Percentiles rank a stretch among this genome's conserved stretches.
Evolutionary conservation across 2,888 invertebrate genomes (phyloP).

Genomic region (Noctua janthe): DNA sequence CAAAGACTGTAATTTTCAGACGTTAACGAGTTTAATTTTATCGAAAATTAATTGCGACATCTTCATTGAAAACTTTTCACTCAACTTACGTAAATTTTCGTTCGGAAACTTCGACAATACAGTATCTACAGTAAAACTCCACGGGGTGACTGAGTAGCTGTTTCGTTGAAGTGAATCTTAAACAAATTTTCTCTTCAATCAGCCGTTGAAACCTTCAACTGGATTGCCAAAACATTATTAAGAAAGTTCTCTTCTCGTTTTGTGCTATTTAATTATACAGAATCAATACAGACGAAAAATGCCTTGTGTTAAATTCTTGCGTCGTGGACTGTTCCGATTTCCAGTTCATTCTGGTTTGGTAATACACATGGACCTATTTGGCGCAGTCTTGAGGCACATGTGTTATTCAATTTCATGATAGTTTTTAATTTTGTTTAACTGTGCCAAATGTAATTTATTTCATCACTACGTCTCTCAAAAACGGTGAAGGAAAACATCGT

Average conservation of each 20-base stretch:
- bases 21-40: slow-evolving; percentile 90
- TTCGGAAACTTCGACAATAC: slow-evolving; percentile 82
- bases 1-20: slow-evolving; percentile 86
- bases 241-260: slow-evolving; percentile 73
- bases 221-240: slow-evolving; percentile 77
- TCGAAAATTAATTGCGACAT: slow-evolving; percentile 90
- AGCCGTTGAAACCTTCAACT: slow-evolving; percentile 71
- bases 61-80: slow-evolving; percentile 88
- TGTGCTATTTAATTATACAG: slow-evolving; percentile 70
- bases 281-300: slow-evolving; percentile 64
- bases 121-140: slow-evolving; percentile 76
- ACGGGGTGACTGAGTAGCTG: slow-evolving; percentile 76
- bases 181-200: slow-evolving; percentile 79
- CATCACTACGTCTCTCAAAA: too few relatives aligned
- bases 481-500: too few relatives aligned
- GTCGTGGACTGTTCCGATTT: slow-evolving; percentile 1
- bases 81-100: slow-evolving; percentile 86
- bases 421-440: slow-evolving; percentile 3
- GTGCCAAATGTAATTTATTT: slow-evolving; percentile 2
- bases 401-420: neutral
- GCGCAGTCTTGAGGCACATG: neutral
- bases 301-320: slow-evolving; percentile 15
- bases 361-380: neutral
- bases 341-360: slow-evolving; percentile 1
- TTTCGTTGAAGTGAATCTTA: slow-evolving; percentile 75